Evolutionary conservation across 1,140 invertebrate species (phyloP), one percentile per base, ranked within the genome.

Genomic region (Campoletis sonorensis): DNA sequence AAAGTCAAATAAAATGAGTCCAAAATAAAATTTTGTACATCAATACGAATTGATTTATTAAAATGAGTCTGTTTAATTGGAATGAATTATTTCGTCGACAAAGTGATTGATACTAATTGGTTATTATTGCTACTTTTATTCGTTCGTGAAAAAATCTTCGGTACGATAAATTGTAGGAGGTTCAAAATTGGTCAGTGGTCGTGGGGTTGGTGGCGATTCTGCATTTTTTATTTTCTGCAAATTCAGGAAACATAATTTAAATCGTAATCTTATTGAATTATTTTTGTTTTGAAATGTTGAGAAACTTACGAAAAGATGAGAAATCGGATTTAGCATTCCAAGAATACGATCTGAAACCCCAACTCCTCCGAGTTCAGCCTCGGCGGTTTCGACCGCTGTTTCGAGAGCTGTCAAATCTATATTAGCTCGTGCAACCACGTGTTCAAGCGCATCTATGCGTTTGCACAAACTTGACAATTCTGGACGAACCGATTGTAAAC

Each of bases 311-410:
- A 84, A 84, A 23, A 84, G 79, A 78, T 71, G 58, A 13, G 84
- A 88, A 61, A 89, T 85, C 27, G 87, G 87, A 82, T 88, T 89
- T 21, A 89, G 64, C 45, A 88, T 88, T 23, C 88, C 87, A 33
- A 88, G 86, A 58, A 89, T 73, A 82, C 83, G 82, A 72, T 89
- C 87, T 0, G 88, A 86, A n/a, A 88, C 84, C 11, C 87, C 87
- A 18, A 67, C 75, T n/a, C 45, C 81, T 13, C 83, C 80, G n/a
- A 88, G 71, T 70, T 87, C 87, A 67, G 87, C 81, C 61, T 89
- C 88, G 21, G 88, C 87, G 37, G 79, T 87, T 2, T 89, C 88
- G 27, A 89, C 84, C 13, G 87, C 85, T 40, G 84, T 79, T 83
- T 89, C 88, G 33, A 89, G 79, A 7, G 83, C 83, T 18, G 54